A percentile compares a stretch with the other conserved stretches of the same genome.
These are phyloP conservation scores for Dichetophora obliterata DNA, from an alignment of 2,888 invertebrate genomes.

Conservation along the genomic window DNA sequence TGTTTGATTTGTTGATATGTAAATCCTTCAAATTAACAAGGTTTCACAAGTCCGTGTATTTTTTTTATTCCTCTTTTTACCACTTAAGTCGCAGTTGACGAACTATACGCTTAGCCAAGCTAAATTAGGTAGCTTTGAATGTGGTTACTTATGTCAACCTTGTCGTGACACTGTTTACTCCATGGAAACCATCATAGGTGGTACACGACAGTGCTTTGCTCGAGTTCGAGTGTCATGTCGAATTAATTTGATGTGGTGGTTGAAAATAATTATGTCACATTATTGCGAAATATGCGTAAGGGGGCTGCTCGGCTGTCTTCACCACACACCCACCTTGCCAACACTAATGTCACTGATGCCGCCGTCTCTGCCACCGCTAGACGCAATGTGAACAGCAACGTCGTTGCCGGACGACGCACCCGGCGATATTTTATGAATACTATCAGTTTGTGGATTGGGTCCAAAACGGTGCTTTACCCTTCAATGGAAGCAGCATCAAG, in stretches of 20 bases:
- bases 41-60: neutral
- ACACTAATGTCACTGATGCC: neutral
- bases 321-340: neutral
- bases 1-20: slow-evolving; percentile 20
- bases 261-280: slow-evolving; percentile 57
- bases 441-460: neutral
- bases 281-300: slow-evolving; percentile 44
- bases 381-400: neutral
- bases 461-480: slow-evolving; percentile 8
- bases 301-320: slow-evolving; percentile 7
- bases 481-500: slow-evolving; percentile 15
- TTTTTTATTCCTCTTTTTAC: neutral
- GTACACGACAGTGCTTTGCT: neutral
- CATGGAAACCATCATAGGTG: slow-evolving; percentile 7
- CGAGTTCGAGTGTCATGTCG: slow-evolving; percentile 44
- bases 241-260: slow-evolving; percentile 56
- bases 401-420: neutral
- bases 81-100: neutral
- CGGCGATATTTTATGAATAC: neutral
- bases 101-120: slow-evolving; percentile 5
- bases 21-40: slow-evolving; percentile 39
- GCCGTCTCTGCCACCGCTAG: neutral
- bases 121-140: slow-evolving; percentile 43
- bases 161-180: neutral
- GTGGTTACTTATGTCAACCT: slow-evolving; percentile 37